Percentiles rank a stretch among this genome's conserved stretches.
Evolutionary conservation across 2,797 vertebrate genomes (phyloP).

Genomic region (Acomys russatus): DNA sequence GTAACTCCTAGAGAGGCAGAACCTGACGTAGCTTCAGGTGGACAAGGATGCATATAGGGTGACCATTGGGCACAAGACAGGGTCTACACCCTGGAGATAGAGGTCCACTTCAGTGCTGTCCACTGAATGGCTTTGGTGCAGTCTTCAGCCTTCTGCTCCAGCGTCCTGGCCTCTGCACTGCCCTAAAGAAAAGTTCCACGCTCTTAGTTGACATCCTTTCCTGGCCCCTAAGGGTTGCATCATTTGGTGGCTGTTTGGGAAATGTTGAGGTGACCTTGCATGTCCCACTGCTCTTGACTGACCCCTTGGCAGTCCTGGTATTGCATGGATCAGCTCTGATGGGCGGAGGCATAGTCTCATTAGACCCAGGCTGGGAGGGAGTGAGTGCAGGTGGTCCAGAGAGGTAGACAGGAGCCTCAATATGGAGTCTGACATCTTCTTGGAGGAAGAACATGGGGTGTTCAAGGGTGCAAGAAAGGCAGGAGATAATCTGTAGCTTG

Average conservation of each 20-base stretch:
- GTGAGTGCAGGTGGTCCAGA: not conserved
- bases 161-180: not conserved
- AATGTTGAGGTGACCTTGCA: rapidly evolving
- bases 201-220: rapidly evolving
- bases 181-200: not conserved
- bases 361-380: not conserved
- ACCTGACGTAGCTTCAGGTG: not conserved
- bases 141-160: not conserved
- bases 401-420: not conserved
- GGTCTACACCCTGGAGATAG: not conserved
- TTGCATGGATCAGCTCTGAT: not conserved
- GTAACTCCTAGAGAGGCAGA: not conserved
- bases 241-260: not conserved
- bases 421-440: not conserved
- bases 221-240: rapidly evolving
- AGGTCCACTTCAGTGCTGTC: not conserved
- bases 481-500: no score
- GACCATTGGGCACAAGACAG: not conserved
- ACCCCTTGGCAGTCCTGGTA: not conserved
- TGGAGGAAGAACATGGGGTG: not conserved
- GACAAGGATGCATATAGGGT: not conserved
- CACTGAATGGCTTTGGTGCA: not conserved
- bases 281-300: not conserved
- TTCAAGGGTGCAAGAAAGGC: not conserved
- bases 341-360: not conserved